Evolutionary conservation across 1,140 invertebrate species (phyloP), one percentile per base, ranked within the genome.

Genomic region (Palaemon carinicauda): DNA sequence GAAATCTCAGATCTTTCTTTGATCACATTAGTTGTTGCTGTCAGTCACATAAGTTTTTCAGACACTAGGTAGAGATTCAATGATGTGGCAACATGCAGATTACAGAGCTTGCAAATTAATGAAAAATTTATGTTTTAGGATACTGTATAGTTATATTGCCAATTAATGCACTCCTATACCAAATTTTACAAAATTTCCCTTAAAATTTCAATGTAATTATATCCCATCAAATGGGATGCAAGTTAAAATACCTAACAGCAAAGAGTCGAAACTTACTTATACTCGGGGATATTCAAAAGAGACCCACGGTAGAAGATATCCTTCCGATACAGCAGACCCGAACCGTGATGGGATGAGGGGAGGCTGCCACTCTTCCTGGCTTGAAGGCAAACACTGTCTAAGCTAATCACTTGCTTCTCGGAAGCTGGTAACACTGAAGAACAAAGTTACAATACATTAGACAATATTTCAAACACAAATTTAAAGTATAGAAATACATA

Each of bases 241-340:
- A 41, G 41, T 41, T 41, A 41, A 12, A 41, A 41, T 12, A 41
- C 41, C 41, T 41, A 9, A 41, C 4, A 29, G 15, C 21, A 31
- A 3, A 17, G 33, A 41, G 19, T 51, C n/a, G 60, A n/a, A 21
- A 91, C 88, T 87, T 90, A 92, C 78, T 90, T 90, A 89, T 92
- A 93, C 90, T 91, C 91, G 31, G 92, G 92, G 24, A 95, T 91
- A 90, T 95, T 95, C 41, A 94, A 93, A 80, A 97, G 92, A 90
- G 95, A 96, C 81, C 96, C 96, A 90, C 95, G 95, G 91, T 97
- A 97, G 89, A 98, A 95, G 1, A 97, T 94, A 91, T 98, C 97
- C 69, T 95, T 95, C 29, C 96, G 92, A 90, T 95, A 94, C 93
- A 97, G 94, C n/a, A 96, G 94, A 27, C 96, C 95, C 2, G 89